phyloP scores from a whole-genome alignment of 2,888 invertebrate species.

The Dysmachus trigonus region DNA sequence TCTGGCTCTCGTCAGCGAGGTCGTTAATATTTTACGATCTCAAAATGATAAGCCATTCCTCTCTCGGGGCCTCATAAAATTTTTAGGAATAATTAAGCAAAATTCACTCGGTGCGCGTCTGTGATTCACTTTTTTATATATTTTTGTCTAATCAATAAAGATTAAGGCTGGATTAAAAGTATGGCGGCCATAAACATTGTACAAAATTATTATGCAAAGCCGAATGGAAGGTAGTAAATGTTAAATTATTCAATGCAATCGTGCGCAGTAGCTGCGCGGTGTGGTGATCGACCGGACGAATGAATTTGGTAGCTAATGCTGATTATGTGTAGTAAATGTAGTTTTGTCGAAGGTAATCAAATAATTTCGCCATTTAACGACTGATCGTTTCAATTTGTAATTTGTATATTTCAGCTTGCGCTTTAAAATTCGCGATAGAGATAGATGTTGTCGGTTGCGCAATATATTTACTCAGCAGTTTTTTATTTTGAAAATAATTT shows the following conservation, averaged over 20 bases:
- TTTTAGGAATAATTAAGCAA: constrained; percentile 14
- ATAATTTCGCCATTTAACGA: not conserved
- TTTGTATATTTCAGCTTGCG: not conserved
- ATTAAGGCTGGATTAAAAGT: not conserved
- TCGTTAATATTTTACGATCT: constrained; percentile 32
- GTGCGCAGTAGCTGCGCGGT: not conserved
- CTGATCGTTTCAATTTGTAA: not conserved
- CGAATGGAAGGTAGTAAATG: not conserved
- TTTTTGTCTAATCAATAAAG: constrained; percentile 16
- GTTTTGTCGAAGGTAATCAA: not conserved
- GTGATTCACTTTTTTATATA: not conserved
- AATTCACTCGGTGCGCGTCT: not conserved
- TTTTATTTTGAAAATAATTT: not conserved
- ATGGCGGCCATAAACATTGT: not conserved
- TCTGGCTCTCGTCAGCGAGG: not conserved
- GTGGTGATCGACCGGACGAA: not conserved
- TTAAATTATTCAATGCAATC: not conserved
- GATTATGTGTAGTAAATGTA: not conserved
- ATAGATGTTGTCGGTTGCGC: not conserved
- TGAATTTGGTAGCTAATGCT: not conserved
- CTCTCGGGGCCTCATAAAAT: constrained; percentile 13
- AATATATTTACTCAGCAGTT: not conserved
- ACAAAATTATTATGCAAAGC: constrained; percentile 8
- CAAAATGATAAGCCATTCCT: constrained; percentile 28
- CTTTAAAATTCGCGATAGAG: not conserved